Evolutionary conservation across 2,888 invertebrate species (phyloP).

Genomic region (Acheta domesticus): DNA sequence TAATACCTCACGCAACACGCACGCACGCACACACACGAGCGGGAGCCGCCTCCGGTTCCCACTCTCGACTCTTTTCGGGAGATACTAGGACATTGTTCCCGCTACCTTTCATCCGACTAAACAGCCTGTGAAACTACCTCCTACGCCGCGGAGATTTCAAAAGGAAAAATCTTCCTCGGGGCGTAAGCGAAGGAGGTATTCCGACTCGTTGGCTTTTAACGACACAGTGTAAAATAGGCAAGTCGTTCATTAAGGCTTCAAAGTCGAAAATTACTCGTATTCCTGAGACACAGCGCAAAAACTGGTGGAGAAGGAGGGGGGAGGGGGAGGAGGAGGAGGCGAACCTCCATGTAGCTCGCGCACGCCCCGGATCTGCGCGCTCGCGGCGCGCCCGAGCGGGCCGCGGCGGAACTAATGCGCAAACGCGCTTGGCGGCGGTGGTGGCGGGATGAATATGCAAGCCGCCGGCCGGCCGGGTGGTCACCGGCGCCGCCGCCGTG

Average conservation of each 20-base stretch:
- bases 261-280: conserved; percentile 1
- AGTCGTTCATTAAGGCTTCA: conserved; percentile 1
- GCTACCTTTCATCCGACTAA: neutral
- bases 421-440: neutral
- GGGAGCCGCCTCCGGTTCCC: no score
- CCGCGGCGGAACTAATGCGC: neutral
- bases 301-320: neutral
- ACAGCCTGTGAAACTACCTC: neutral
- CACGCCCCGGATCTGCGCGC: neutral
- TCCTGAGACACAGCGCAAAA: neutral
- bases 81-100: neutral
- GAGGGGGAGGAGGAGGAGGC: neutral
- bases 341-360: neutral
- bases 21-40: neutral
- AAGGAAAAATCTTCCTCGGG: neutral
- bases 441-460: neutral
- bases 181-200: neutral
- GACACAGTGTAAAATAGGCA: neutral
- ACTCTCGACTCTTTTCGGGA: neutral
- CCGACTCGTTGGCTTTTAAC: conserved; percentile 8
- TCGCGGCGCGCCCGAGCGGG: neutral
- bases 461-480: neutral
- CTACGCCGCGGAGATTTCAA: neutral
- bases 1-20: neutral
- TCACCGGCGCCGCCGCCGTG: neutral